Percentiles rank a stretch among this genome's conserved stretches.
Conservation (phyloP, 2,113 vertebrate species). For the Formicarius rufipectus region DNA sequence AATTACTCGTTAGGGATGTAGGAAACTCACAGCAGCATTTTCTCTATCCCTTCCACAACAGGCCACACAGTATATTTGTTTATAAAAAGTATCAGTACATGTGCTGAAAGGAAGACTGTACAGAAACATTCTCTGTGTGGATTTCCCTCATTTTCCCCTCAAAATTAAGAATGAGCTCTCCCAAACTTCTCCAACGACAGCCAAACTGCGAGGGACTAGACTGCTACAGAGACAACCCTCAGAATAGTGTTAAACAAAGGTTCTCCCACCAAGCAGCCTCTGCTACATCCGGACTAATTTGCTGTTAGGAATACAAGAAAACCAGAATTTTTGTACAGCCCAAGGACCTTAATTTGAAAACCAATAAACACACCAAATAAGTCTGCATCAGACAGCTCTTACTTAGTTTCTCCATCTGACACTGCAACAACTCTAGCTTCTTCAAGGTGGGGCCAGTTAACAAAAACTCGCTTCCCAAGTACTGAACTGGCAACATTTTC, state of each 20-base stretch:
- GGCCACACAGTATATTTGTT: not conserved
- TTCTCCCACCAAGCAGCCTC: not conserved
- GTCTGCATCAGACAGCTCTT: slow-evolving; percentile 53
- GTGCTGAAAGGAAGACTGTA: not conserved
- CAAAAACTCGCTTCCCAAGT: slow-evolving; percentile 88
- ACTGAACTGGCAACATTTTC: slow-evolving; percentile 80
- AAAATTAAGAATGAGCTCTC: not conserved
- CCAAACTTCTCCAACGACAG: not conserved
- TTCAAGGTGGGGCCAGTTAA: slow-evolving; percentile 98
- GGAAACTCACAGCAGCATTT: not conserved
- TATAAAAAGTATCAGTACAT: not conserved
- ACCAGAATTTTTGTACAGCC: not conserved
- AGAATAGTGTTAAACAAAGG: not conserved
- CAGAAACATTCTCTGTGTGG: not conserved
- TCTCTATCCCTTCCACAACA: not conserved
- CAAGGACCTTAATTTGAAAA: not conserved
- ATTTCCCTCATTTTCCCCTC: not conserved
- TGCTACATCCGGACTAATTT: not conserved
- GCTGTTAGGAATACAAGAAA: not conserved
- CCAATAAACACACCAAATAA: not conserved
- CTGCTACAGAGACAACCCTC: not conserved
- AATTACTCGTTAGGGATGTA: not conserved
- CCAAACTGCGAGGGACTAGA: not conserved
- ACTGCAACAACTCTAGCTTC: slow-evolving; percentile 92
- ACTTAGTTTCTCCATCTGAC: slow-evolving; percentile 94